These are phyloP conservation scores for Ara ararauna DNA, from an alignment of 2,797 vertebrate species.

Conservation along the genomic window DNA sequence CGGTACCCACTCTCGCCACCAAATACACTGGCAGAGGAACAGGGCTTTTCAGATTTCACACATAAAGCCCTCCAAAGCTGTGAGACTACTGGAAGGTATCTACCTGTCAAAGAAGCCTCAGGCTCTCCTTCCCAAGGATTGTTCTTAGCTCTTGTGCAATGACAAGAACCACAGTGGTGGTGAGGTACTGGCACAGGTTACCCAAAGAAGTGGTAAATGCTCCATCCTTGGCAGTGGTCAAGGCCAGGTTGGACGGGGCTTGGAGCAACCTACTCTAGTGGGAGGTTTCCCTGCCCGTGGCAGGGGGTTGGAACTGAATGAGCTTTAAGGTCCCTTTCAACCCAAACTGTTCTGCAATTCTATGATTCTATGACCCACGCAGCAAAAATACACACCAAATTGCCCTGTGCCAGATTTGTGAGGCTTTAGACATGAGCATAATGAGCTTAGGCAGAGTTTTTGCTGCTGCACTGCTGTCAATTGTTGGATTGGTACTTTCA, in stretches of 20 bases:
- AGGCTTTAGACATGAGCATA: neutral
- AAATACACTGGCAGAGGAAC: neutral
- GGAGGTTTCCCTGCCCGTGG: neutral
- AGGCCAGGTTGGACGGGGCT: neutral
- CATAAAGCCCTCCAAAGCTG: neutral
- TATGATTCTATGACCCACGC: neutral
- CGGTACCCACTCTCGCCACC: neutral
- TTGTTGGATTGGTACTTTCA: neutral
- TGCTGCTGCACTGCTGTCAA: neutral
- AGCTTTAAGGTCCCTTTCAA: neutral
- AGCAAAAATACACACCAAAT: neutral
- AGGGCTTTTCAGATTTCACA: neutral
- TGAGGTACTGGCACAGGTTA: neutral
- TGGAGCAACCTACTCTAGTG: neutral
- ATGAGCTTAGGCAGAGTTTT: neutral
- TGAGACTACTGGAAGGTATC: neutral
- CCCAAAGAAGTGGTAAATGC: neutral
- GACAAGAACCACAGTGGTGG: neutral
- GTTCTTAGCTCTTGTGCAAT: neutral
- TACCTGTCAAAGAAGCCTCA: neutral
- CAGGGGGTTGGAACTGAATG: neutral
- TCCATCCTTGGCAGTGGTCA: neutral
- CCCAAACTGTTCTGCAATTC: neutral
- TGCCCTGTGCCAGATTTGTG: neutral
- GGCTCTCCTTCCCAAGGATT: neutral